These are phyloP conservation scores for Anoura caudifer DNA, from an alignment of 2,113 vertebrate species.

Conservation along the genomic window DNA sequence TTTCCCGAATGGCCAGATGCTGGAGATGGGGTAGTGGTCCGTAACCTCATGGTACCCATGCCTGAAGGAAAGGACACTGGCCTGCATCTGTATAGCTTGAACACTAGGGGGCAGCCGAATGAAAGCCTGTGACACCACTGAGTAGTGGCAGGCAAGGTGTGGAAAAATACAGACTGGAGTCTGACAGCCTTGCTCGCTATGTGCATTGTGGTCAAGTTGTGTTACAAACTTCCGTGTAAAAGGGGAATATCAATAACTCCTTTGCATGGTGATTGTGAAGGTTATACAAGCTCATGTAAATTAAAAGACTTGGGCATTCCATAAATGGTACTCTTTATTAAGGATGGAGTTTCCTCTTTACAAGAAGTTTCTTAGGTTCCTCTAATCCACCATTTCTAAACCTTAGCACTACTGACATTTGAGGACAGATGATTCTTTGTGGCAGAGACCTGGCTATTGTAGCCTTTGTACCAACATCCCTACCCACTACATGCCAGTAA, in stretches of 20 bases:
- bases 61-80: background rate
- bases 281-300: background rate
- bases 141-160: background rate
- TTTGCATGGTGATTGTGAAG: background rate
- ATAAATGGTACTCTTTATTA: background rate
- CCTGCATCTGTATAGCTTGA: background rate
- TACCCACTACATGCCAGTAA: slow-evolving; percentile 2
- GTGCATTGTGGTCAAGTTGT: background rate
- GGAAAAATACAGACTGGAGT: slow-evolving; percentile 31
- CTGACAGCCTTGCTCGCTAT: background rate
- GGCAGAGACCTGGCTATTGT: background rate
- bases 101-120: slow-evolving; percentile 39
- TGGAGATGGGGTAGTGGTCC: background rate
- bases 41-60: background rate
- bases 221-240: background rate
- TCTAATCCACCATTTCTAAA: background rate
- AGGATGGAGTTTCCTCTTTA: background rate
- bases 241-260: background rate
- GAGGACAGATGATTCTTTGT: background rate
- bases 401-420: background rate
- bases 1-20: background rate
- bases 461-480: background rate
- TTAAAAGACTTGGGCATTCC: background rate
- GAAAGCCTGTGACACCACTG: background rate
- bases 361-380: background rate